A percentile compares a stretch with the other conserved stretches of the same genome.
Conservation (phyloP, 2,113 vertebrate species). For the Zapornia atra region DNA sequence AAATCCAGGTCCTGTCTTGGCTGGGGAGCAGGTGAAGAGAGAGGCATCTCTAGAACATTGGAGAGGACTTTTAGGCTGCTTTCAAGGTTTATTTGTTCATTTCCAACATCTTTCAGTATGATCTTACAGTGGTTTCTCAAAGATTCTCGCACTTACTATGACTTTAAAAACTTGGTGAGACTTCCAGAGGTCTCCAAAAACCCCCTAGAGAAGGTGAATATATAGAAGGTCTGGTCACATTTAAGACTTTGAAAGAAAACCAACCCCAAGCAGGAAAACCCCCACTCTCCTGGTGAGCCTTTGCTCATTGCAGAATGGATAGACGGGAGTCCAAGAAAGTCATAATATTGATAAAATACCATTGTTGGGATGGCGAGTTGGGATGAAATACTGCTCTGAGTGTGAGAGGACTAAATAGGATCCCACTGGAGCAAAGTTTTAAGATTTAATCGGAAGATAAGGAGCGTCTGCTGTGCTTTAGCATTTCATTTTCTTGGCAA, state of each 20-base stretch:
- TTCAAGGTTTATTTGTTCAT: not conserved
- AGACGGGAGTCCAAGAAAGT: not conserved
- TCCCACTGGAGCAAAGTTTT: slow-evolving; percentile 7
- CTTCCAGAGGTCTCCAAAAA: not conserved
- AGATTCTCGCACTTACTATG: not conserved
- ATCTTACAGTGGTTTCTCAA: not conserved
- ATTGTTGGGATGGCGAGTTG: not conserved
- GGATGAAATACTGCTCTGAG: slow-evolving; percentile 19
- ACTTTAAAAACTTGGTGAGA: not conserved
- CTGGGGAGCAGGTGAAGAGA: not conserved
- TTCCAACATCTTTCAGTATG: not conserved
- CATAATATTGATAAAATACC: not conserved
- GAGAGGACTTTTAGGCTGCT: not conserved
- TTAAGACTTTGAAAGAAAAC: not conserved
- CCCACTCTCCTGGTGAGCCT: not conserved
- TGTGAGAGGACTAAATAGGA: not conserved
- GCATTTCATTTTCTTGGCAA: slow-evolving; percentile 27
- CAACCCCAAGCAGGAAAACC: not conserved
- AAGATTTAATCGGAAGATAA: slow-evolving; percentile 9
- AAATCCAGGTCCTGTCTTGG: not conserved
- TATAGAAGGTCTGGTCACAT: not conserved
- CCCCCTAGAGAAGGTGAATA: not conserved
- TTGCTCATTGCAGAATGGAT: not conserved
- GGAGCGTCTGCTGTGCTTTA: not conserved
- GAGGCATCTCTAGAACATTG: not conserved